Evolutionary conservation across 2,797 vertebrate species (phyloP).

Genomic region (Acrossocheilus fasciatus): DNA sequence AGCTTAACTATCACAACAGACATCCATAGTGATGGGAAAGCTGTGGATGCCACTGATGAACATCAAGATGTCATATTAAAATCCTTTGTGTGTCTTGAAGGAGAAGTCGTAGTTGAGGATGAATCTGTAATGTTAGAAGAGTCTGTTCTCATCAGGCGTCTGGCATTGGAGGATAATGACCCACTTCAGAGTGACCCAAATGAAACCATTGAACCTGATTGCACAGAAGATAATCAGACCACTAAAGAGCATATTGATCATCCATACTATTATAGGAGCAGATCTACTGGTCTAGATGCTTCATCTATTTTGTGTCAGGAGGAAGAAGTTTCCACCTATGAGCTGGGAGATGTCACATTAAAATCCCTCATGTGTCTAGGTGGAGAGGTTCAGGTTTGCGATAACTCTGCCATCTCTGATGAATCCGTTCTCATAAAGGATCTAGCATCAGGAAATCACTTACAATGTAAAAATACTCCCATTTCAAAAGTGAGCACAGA

Average conservation of each 20-base stretch:
- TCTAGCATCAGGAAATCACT: slow-evolving; percentile 21
- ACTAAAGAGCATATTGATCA: slow-evolving; percentile 25
- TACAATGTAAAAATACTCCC: slow-evolving; percentile 11
- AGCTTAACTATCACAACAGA: not conserved
- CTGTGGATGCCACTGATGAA: slow-evolving; percentile 1
- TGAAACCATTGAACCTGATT: not conserved
- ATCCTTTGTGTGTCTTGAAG: slow-evolving; percentile 35
- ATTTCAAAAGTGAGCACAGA: slow-evolving; percentile 9
- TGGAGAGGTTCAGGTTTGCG: slow-evolving; percentile 68
- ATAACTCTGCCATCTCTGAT: slow-evolving; percentile 58
- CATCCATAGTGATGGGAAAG: not conserved
- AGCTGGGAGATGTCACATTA: slow-evolving; percentile 55
- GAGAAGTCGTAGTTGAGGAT: slow-evolving; percentile 65
- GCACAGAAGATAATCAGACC: slow-evolving; percentile 5
- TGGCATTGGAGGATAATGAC: slow-evolving; percentile 22
- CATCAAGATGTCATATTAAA: slow-evolving; percentile 23
- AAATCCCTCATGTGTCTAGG: slow-evolving; percentile 66
- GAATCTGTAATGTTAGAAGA: slow-evolving; percentile 59
- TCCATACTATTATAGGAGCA: slow-evolving; percentile 12
- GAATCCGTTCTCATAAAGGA: slow-evolving; percentile 61
- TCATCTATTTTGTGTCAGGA: slow-evolving; percentile 5
- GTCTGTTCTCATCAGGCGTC: slow-evolving; percentile 62
- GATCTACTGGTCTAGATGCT: not conserved
- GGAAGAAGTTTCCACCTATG: slow-evolving; percentile 53
- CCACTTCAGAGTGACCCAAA: not conserved